Percentiles rank a stretch among this genome's conserved stretches.
phyloP scores from a whole-genome alignment of 2,797 vertebrate genomes.

The Podargus strigoides region DNA sequence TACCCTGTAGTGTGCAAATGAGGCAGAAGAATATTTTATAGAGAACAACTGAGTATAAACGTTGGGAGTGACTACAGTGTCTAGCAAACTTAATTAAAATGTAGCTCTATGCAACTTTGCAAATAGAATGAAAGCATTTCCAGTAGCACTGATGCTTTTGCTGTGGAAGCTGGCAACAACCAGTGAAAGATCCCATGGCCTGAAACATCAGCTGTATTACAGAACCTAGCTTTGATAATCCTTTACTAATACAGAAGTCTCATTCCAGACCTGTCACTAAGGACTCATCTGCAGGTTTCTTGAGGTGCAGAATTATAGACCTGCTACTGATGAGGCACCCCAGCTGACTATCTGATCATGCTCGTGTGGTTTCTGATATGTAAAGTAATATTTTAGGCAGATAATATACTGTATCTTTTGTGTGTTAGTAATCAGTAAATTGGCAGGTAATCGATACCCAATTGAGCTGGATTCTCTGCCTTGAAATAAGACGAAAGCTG shows the following conservation, averaged over 20 bases:
- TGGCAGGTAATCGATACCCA: conserved; percentile 35
- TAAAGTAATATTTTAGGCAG: conserved; percentile 13
- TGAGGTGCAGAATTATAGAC: not conserved
- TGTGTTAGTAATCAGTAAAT: conserved; percentile 15
- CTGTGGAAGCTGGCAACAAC: not conserved
- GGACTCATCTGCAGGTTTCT: not conserved
- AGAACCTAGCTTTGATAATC: not conserved
- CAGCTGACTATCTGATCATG: not conserved
- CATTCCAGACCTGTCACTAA: not conserved
- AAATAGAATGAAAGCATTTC: not conserved
- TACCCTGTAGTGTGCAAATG: not conserved
- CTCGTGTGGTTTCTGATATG: not conserved
- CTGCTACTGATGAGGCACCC: not conserved
- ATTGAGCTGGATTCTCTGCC: not conserved
- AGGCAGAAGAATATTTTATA: not conserved
- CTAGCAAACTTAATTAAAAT: not conserved
- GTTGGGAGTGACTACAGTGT: not conserved
- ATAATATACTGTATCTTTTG: not conserved
- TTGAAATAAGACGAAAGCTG: not conserved
- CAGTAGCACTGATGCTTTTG: not conserved
- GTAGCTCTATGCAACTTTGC: not conserved
- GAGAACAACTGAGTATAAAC: not conserved
- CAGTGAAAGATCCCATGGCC: not conserved
- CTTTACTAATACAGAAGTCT: not conserved
- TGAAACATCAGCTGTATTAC: not conserved